Base-by-base conservation (phyloP, 2,113 vertebrate genomes). In the Tichodroma muraria region DNA sequence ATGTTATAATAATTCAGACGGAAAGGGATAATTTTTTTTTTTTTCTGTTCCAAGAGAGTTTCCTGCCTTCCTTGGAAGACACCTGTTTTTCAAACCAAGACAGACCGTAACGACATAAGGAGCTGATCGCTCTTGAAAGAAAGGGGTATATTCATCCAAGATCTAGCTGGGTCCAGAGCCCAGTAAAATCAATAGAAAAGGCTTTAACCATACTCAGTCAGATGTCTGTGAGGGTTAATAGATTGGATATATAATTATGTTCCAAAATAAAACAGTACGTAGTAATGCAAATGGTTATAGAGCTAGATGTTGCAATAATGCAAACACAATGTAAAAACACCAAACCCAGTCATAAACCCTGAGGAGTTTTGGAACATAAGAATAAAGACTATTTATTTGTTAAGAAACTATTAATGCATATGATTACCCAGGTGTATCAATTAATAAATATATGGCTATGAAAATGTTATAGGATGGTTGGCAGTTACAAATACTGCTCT, bases 21-120 rank as follows among this genome's bases (percentile, higher is more conserved):
- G 24, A 79, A 64, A 20, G 11, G 10, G 8, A 4, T 47, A 10
- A 12, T 50, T 37, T 30, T 59, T 25, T 27, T 30, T 37, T 50
- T 31, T 31, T 18, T 3, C 7, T 4, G 9, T 37, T 66, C 40
- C 10, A 8, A 45, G 40, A 27, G 40, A 45, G 16, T 33, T 37
- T 80, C 16, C 27, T 0, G 0, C 40, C 27, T 66, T 47, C 16
- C 40, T 45, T 21, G 40, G 27, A 22, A 66, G 50, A 56, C 21
- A 31, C 9, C 9, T 45, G 10, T 31, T 37, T 54, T 66, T 56
- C 40, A 47, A 80, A 56, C 40, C 13, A 45, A 33, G 63, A 37
- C 13, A 25, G 61, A 64, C 11, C 0, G 0, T 54, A 70, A 45
- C 8, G 9, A 69, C 14, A 44, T 19, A 47, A 59, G 24, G 2